Evolutionary conservation across 1,140 invertebrate genomes (phyloP).

Genomic region (Papilio polytes): DNA sequence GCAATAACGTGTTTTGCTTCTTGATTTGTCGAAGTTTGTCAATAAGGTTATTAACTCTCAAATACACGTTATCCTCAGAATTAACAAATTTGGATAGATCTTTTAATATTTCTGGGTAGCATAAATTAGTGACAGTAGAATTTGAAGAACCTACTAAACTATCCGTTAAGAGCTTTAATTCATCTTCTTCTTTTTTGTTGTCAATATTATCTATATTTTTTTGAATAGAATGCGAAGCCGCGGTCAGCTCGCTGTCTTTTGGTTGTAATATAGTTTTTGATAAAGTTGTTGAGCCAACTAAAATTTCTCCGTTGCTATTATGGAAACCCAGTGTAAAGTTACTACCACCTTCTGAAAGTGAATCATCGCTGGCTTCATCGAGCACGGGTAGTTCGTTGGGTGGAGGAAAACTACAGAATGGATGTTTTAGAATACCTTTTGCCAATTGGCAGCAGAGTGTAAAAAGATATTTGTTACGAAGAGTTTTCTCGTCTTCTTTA

Average conservation of each 20-base stretch:
- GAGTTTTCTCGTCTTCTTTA: conserved; percentile 59
- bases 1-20: conserved; percentile 64
- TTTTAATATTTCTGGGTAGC: conserved; percentile 46
- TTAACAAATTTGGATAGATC: conserved; percentile 35
- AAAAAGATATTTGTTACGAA: conserved; percentile 73
- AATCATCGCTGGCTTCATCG: conserved; percentile 53
- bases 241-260: conserved; percentile 41
- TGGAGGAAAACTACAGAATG: conserved; percentile 60
- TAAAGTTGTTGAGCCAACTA: conserved; percentile 49
- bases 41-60: conserved; percentile 64
- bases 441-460: conserved; percentile 68
- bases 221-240: neutral
- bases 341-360: conserved; percentile 64
- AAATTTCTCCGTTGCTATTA: conserved; percentile 48
- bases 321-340: conserved; percentile 54
- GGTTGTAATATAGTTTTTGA: conserved; percentile 34
- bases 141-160: conserved; percentile 21
- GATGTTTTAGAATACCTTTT: conserved; percentile 63
- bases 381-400: conserved; percentile 47
- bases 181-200: conserved; percentile 10
- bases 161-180: conserved; percentile 1
- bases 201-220: conserved; percentile 36
- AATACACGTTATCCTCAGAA: conserved; percentile 42
- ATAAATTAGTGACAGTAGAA: conserved; percentile 19
- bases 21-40: conserved; percentile 73